Evolutionary conservation across 2,797 vertebrate genomes (phyloP).

Genomic region (Coregonus ussuriensis): DNA sequence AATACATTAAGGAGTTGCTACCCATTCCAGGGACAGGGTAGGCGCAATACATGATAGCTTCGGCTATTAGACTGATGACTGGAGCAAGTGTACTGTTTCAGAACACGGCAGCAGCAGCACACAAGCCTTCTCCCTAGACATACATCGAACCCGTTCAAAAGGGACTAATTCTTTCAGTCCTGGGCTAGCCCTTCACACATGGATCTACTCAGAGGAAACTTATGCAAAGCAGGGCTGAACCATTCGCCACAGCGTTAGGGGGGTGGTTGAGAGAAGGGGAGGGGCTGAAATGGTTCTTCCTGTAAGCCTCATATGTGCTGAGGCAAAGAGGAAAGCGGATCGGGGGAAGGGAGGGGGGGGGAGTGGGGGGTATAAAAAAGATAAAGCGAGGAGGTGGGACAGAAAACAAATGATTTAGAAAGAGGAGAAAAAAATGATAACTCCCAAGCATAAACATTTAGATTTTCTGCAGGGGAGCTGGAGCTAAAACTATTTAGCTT

Average conservation of each 20-base stretch:
- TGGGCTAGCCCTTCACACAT: conserved; percentile 78
- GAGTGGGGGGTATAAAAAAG: background rate
- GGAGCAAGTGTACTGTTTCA: conserved; percentile 56
- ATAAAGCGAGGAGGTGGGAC: conserved; percentile 72
- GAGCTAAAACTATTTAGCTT: conserved; percentile 57
- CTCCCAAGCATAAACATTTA: conserved; percentile 49
- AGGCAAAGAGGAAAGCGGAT: conserved; percentile 71
- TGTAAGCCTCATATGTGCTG: conserved; percentile 79
- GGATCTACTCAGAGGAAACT: conserved; percentile 92
- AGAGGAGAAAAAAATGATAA: conserved; percentile 53
- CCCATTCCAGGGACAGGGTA: conserved; percentile 97
- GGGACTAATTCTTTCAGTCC: conserved; percentile 85
- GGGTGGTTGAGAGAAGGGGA: conserved; percentile 71
- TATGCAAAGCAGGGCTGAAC: conserved; percentile 96
- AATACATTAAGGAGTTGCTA: conserved; percentile 97
- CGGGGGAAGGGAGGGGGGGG: conserved; percentile 13
- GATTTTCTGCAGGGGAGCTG: conserved; percentile 59
- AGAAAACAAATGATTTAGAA: conserved; percentile 74
- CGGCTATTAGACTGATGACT: conserved; percentile 59
- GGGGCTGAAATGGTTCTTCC: conserved; percentile 74
- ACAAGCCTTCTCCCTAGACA: conserved; percentile 79
- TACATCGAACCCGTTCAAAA: conserved; percentile 83
- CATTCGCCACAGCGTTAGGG: conserved; percentile 76
- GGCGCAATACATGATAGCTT: conserved; percentile 94
- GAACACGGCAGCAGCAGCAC: conserved; percentile 59